Evolutionary conservation across 2,797 vertebrate genomes (phyloP), one percentile per base, ranked within the genome.

Genomic region (Typhlichthys eigenmanni): DNA sequence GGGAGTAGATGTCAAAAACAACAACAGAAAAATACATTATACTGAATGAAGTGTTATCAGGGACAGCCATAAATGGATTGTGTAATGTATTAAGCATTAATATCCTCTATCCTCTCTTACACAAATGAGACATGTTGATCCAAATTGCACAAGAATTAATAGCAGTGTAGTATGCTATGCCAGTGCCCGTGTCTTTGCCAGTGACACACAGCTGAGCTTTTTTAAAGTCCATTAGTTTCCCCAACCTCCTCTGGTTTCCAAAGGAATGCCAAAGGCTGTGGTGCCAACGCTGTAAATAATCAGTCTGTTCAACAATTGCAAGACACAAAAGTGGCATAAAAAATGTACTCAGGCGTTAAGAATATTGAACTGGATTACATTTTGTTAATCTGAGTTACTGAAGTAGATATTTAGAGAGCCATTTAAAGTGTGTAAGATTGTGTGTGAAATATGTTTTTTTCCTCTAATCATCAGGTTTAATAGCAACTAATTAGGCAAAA

Each of bases 221-320:
- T 71, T 75, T 64, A 63, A 82, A 84, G 75, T 81, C 85, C 76
- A 87, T 91, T 88, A 88, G 80, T 85, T 85, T 71, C 69, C 71
- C 76, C 82, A 82, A 73, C 80, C 62, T 79, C 80, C 47, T 55
- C 64, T 68, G 75, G 67, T 29, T 79, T 55, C 12, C 66, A 64
- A 60, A 5, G 55, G 61, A 55, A 66, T 80, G 83, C 83, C 85
- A 89, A 86, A 62, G 82, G 70, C 57, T 51, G 62, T 55, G 48
- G 61, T 66, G 78, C 76, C 79, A 84, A 76, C 57, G 55, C 51
- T 71, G 79, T 86, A 77, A 87, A 87, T 47, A 82, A 59, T 68
- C 61, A 62, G 60, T 52, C 64, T 76, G 69, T 82, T 74, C 74
- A 81, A 82, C 58, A 63, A 54, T 34, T 61, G 72, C 59, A 73